Evolutionary conservation across 2,888 invertebrate genomes (phyloP).

Genomic region (Eupelmus urozonus): DNA sequence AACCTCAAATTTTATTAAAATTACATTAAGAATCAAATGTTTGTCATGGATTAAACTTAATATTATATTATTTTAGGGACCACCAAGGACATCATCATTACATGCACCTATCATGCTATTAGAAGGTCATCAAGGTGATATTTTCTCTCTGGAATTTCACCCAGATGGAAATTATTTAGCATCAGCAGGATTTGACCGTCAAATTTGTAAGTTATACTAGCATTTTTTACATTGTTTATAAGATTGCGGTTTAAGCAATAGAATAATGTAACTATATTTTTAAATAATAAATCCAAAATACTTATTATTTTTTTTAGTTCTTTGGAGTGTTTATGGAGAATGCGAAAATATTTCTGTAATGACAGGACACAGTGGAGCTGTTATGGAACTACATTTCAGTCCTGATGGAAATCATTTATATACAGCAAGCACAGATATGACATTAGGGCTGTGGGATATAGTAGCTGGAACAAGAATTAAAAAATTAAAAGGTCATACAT

Average conservation of each 20-base stretch:
- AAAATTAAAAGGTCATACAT: conserved; percentile 90
- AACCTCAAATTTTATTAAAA: conserved; percentile 61
- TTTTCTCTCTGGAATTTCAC: conserved; percentile 95
- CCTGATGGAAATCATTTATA: conserved; percentile 91
- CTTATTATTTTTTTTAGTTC: conserved; percentile 79
- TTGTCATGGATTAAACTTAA: conserved; percentile 13
- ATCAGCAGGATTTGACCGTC: conserved; percentile 96
- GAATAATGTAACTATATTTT: neutral
- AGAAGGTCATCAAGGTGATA: conserved; percentile 98
- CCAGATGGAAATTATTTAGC: conserved; percentile 97
- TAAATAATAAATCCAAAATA: neutral
- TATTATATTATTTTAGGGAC: conserved; percentile 78
- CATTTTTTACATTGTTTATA: neutral
- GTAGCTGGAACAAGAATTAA: conserved; percentile 92
- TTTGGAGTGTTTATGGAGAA: conserved; percentile 98
- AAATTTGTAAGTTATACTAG: conserved; percentile 86
- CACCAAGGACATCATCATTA: conserved; percentile 91
- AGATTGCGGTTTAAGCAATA: too few relatives aligned
- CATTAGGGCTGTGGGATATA: conserved; percentile 96
- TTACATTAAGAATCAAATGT: conserved; percentile 11
- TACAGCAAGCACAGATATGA: conserved; percentile 96
- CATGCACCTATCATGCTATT: conserved; percentile 96
- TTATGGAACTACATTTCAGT: conserved; percentile 94
- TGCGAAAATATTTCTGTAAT: conserved; percentile 97
- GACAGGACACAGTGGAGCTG: conserved; percentile 95